phyloP scores from a whole-genome alignment of 2,797 vertebrate genomes.

The Eidolon dupreanum region DNA sequence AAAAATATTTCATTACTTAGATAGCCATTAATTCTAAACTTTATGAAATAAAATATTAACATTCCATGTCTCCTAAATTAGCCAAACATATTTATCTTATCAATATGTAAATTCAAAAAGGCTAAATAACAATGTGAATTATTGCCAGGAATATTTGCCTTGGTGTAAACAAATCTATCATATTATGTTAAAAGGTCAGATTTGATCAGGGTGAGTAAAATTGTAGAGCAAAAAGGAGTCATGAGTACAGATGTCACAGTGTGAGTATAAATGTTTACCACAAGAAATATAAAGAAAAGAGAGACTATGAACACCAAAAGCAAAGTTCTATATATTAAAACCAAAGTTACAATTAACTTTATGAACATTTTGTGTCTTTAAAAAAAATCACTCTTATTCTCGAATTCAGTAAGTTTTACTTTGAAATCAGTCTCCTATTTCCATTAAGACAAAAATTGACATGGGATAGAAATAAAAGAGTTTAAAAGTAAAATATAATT shows the following conservation, averaged over 20 bases:
- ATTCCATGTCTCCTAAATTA: not conserved
- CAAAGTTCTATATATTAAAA: not conserved
- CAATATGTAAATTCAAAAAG: not conserved
- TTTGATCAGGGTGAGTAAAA: not conserved
- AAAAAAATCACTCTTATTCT: not conserved
- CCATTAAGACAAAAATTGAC: not conserved
- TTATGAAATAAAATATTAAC: not conserved
- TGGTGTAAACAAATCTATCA: not conserved
- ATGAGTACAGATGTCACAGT: not conserved
- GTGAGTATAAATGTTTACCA: not conserved
- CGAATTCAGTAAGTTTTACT: not conserved
- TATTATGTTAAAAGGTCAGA: not conserved
- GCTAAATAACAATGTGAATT: not conserved
- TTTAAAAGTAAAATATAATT: not conserved
- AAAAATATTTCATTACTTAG: not conserved
- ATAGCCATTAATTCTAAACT: not conserved
- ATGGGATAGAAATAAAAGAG: not conserved
- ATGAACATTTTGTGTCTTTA: not conserved
- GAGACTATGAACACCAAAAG: not conserved
- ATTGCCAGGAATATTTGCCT: not conserved
- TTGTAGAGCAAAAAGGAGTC: not conserved
- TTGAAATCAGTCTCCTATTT: not conserved
- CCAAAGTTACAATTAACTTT: not conserved
- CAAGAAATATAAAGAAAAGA: not conserved
- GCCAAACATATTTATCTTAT: not conserved